These are phyloP conservation scores for Ia io DNA, from an alignment of 2,113 vertebrate species.

Conservation along the genomic window DNA sequence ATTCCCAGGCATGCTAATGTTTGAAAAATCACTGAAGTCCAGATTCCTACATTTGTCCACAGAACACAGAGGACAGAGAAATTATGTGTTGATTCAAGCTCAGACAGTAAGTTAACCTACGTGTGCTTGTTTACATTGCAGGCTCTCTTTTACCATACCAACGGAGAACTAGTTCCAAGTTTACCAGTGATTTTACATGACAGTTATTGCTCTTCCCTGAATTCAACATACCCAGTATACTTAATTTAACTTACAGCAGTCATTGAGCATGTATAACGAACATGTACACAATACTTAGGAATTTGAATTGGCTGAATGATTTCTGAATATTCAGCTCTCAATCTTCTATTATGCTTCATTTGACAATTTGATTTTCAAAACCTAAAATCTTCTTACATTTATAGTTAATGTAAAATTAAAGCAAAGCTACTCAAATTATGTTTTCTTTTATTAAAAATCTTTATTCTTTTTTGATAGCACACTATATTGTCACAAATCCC, in stretches of 20 bases:
- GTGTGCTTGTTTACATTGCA: background rate
- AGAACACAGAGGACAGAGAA: background rate
- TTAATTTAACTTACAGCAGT: background rate
- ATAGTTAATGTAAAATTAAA: slow-evolving; percentile 19
- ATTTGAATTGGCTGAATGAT: background rate
- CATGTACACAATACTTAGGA: background rate
- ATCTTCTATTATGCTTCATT: background rate
- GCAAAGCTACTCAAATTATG: background rate
- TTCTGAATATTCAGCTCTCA: background rate
- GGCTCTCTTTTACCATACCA: background rate
- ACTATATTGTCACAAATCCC: background rate
- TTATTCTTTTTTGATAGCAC: slow-evolving; percentile 3
- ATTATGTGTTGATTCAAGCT: background rate
- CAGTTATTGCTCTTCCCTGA: background rate
- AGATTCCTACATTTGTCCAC: background rate
- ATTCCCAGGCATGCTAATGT: background rate
- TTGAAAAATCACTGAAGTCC: background rate
- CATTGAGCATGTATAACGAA: background rate
- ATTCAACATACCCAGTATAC: background rate
- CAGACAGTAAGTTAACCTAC: background rate
- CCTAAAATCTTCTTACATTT: background rate
- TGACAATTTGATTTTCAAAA: slow-evolving; percentile 4
- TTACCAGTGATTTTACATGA: background rate
- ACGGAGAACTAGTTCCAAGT: background rate
- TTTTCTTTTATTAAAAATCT: slow-evolving; percentile 23